These are phyloP conservation scores for Pelmatolapia mariae DNA, from an alignment of 2,113 vertebrate species.

Conservation along the genomic window DNA sequence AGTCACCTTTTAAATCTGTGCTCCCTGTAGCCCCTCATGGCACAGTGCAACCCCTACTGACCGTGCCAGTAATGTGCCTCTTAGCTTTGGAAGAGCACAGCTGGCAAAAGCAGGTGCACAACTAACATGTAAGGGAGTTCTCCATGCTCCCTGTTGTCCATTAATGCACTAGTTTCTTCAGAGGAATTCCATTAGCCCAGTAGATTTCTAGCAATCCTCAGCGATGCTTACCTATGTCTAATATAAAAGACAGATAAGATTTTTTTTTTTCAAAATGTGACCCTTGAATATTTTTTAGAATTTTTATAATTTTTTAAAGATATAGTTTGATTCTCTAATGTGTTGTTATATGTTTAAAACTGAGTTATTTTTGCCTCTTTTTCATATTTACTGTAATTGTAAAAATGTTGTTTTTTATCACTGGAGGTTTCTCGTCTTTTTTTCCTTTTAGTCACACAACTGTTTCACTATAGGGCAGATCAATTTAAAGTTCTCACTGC, in stretches of 20 bases:
- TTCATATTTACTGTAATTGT: background rate
- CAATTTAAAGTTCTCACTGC: background rate
- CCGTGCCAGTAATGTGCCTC: background rate
- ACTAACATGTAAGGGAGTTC: background rate
- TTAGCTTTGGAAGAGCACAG: slow-evolving; percentile 1
- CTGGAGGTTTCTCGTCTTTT: background rate
- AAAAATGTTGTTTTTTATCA: background rate
- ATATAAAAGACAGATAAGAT: background rate
- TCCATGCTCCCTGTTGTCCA: background rate
- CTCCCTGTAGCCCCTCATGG: background rate
- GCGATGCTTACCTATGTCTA: background rate
- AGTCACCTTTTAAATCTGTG: background rate
- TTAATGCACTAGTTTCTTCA: background rate
- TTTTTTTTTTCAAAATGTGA: background rate
- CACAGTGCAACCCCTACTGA: background rate
- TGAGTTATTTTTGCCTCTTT: background rate
- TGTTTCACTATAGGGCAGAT: background rate
- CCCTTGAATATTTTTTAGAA: background rate
- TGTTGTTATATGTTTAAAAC: background rate
- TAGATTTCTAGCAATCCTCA: background rate
- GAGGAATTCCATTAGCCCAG: background rate
- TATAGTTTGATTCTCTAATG: background rate
- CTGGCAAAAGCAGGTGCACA: slow-evolving; percentile 25
- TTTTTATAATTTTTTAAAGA: background rate
- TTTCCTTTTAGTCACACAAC: background rate